Evolutionary conservation across 2,888 invertebrate genomes (phyloP), one percentile per base, ranked within the genome.

Genomic region (Agelastica alni): DNA sequence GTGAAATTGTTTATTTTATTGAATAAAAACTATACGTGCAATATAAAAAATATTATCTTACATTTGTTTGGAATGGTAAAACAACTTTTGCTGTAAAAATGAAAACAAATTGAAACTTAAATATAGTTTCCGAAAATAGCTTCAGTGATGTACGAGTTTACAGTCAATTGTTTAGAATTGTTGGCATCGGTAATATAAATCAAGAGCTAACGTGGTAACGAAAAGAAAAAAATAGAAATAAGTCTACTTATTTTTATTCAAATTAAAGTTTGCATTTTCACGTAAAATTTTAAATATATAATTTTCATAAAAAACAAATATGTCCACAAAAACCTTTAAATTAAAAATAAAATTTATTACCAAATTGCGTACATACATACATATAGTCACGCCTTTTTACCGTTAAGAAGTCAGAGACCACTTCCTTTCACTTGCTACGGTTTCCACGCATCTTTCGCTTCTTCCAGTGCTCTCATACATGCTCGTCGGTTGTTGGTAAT

Each of bases 91-190:
- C 16, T 34, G 14, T 34, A 4, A 34, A 14, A 34, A 34, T n/a
- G n/a, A 16, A 14, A 34, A 34, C 34, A 34, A 34, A 34, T 34
- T 16, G 16, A 39, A n/a, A 42, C 31, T 31, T 18, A 30, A 30
- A 31, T 34, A 34, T 43, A 31, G 30, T 30, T 37, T 36, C 48
- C 9, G 4, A 28, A 48, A 48, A 48, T 48, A 39, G n/a, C 30
- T 30, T 9, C 36, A 37, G 30, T 48, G 48, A 48, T 39, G 18
- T 14, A 48, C 36, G 37, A 39, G 37, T 48, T 48, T 48, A 48
- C 39, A 39, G 37, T 39, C 48, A 48, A 37, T 47, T 47, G 47
- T 46, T 46, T 46, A 36, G 36, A 46, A 36, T 37, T 37, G 36
- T 48, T 48, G 39, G 37, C 39, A 48, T 17, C 12, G 16, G 26